Evolutionary conservation across 2,797 vertebrate species (phyloP), one percentile per base, ranked within the genome.

Genomic region (Chaetodon trifasciatus): DNA sequence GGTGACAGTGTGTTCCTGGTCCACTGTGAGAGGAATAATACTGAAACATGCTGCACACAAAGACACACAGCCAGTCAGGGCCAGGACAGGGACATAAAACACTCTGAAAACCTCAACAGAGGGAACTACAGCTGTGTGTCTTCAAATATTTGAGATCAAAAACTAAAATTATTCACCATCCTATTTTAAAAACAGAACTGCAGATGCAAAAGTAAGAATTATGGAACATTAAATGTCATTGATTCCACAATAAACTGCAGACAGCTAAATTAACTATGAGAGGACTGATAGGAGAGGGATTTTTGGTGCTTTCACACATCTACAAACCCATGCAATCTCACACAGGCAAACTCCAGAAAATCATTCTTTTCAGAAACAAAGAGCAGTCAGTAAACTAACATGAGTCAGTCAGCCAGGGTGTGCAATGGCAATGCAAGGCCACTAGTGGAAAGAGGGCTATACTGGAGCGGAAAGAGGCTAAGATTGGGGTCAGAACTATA

Each of bases 401-500:
- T 23, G 68, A 63, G 68, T 68, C 72, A 47, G 78, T n/a, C 53
- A 78, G 71, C 46, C 58, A 74, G 42, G 79, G 84, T 85, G 76
- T 80, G 70, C 73, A 78, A 88, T 77, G 76, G 82, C 85, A 78
- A 70, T 13, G 8, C 78, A 64, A 89, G 86, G 88, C 82, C 88
- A 89, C 37, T 0, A 8, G 62, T 64, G 77, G 78, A 86, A 71
- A 88, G 83, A 60, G 66, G 74, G 81, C 70, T 66, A 71, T 89
- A 86, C 60, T 86, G 86, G 84, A 88, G 84, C 70, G 69, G 74
- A 80, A 72, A 70, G 74, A 70, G 39, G 68, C 60, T 65, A 60
- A 90, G 87, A 93, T 89, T 93, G 89, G 74, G 92, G 92, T 92
- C 92, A 92, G 64, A 87, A 57, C 82, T 83, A 75, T 89, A 89